Conservation (phyloP, 1,140 invertebrate species). For the Probaryconus sp. region DNA sequence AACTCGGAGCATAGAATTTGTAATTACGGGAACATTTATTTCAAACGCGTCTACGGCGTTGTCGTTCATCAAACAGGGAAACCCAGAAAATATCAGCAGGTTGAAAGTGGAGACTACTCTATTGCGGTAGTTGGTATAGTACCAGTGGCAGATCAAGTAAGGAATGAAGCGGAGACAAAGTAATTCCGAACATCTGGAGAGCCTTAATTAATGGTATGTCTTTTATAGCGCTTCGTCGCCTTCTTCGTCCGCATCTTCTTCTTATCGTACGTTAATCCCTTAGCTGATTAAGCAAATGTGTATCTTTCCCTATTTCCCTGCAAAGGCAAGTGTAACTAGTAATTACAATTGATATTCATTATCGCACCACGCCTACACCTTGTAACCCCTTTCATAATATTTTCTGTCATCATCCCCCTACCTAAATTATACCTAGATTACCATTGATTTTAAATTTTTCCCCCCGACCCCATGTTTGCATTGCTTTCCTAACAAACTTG, state of each 20-base stretch:
- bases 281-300: constrained; percentile 72
- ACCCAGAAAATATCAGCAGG: constrained; percentile 53
- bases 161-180: constrained; percentile 68
- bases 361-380: constrained; percentile 42
- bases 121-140: constrained; percentile 60
- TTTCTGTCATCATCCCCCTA: too few species aligned
- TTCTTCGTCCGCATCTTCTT: constrained; percentile 66
- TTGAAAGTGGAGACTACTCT: constrained; percentile 50
- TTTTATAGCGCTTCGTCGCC: constrained; percentile 66
- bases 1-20: constrained; percentile 5
- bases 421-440: too few species aligned
- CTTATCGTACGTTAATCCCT: constrained; percentile 64
- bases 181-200: constrained; percentile 76
- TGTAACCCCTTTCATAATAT: constrained; percentile 30
- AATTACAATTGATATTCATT: constrained; percentile 67
- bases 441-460: too few species aligned
- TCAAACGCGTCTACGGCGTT: constrained; percentile 3
- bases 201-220: constrained; percentile 76
- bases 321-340: constrained; percentile 49
- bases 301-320: constrained; percentile 63
- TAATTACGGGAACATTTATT: not conserved
- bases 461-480: too few species aligned
- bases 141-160: constrained; percentile 62
- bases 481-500: too few species aligned
- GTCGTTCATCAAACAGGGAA: constrained; percentile 40